Evolutionary conservation across 2,113 vertebrate genomes (phyloP), one percentile per base, ranked within the genome.

Genomic region (Conger conger): DNA sequence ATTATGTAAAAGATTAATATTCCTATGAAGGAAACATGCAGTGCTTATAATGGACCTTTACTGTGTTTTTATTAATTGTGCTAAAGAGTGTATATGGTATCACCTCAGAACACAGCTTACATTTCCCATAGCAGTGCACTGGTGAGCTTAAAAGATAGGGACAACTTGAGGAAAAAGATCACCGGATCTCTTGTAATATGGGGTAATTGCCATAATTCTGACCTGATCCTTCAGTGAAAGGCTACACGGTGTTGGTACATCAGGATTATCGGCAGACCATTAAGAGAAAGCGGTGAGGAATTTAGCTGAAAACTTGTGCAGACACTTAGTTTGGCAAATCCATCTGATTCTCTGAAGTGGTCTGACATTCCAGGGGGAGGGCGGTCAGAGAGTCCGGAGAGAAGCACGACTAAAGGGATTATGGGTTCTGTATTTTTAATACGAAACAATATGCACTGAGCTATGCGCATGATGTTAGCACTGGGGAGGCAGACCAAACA

Each of bases 401-500:
- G 84, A 73, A 18, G 38, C 17, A 84, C 80, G 18, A 87, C 16
- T 15, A 57, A 57, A 60, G 16, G 73, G 76, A 88, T 57, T 86
- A 77, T 42, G 78, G 82, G 36, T 1, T 36, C 33, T 88, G 84
- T 63, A 6, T 15, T 38, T 90, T 90, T 45, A 91, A 83, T 81
- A 82, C 80, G 77, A 30, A 86, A 86, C 90, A 85, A 2, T 87
- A 88, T 35, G 5, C 17, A 3, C 36, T 83, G 38, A 0, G 0
- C 91, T 93, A 91, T 89, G 87, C 91, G 36, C 73, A 89, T 88
- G 90, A 87, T 94, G 68, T 86, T 89, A 90, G 82, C 63, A 90
- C 86, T 80, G 88, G 91, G 84, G 54, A 89, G 82, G 0, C 16
- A 57, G 54, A 15, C 53, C 13, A 57, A 15, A 90, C 80, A 94